These are phyloP conservation scores for Rhamphomyia laevipes DNA, from an alignment of 2,888 invertebrate species.

Conservation along the genomic window DNA sequence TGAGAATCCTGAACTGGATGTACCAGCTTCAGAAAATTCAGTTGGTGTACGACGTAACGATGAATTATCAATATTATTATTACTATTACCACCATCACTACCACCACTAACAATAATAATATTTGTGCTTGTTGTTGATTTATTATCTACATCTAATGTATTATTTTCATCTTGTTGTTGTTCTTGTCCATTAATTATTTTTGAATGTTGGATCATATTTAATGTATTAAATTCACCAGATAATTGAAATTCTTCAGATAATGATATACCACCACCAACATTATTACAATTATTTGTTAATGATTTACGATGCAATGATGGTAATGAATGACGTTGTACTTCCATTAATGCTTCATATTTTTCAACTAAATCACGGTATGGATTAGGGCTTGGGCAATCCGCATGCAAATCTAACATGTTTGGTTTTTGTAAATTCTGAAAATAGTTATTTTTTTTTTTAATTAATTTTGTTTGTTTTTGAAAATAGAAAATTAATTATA, in stretches of 20 bases:
- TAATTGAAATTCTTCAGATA: constrained; percentile 57
- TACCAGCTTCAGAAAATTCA: constrained; percentile 76
- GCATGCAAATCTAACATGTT: constrained; percentile 29
- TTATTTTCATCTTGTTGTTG: constrained; percentile 10
- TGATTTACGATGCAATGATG: constrained; percentile 33
- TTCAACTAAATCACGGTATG: constrained; percentile 69
- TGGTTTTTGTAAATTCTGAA: constrained; percentile 22
- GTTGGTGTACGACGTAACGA: constrained; percentile 54
- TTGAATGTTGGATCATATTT: constrained; percentile 37
- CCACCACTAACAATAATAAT: constrained; percentile 26
- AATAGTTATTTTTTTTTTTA: constrained; percentile 11
- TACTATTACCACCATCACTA: constrained; percentile 30
- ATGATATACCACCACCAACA: constrained; percentile 20
- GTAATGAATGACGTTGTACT: constrained; percentile 54
- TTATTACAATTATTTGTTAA: constrained; percentile 23
- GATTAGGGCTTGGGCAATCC: constrained; percentile 42
- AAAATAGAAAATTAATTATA: constrained; percentile 8
- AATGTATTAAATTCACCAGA: constrained; percentile 56
- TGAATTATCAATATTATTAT: constrained; percentile 38
- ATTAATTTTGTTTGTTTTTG: constrained; percentile 5
- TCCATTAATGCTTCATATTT: constrained; percentile 75
- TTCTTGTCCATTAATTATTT: constrained; percentile 51
- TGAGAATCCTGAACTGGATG: constrained; percentile 71
- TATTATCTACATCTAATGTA: constrained; percentile 9
- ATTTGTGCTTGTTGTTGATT: constrained; percentile 9